Base-by-base conservation (phyloP, 2,113 vertebrate genomes). In the Neotoma lepida region DNA sequence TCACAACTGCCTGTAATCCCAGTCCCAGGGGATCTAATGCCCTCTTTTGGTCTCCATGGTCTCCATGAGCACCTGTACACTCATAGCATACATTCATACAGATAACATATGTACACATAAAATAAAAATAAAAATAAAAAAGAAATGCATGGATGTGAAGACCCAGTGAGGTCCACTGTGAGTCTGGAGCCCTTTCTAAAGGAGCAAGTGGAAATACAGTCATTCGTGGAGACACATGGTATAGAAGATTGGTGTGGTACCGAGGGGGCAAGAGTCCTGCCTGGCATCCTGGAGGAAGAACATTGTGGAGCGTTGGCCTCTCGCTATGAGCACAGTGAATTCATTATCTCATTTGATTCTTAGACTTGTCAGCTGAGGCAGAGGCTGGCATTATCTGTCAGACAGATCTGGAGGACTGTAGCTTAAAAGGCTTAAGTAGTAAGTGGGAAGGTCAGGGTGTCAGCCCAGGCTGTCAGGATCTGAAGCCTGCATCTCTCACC, bases 301-400 rank as follows among this genome's bases (percentile, higher is more conserved):
- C 18, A 12, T 44, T 90, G 61, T 89, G 41, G 22, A 86, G 73
- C 61, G 46, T 4, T n/a, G 86, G 70, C 77, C 81, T 95, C 77
- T 46, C 26, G 54, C 35, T 61, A 1, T n/a, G 20, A 85, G 17
- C 56, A 9, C 0, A 4, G 41, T 15, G 20, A 63, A 51, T 87
- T 96, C 86, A 39, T 90, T 66, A 73, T 82, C 92, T 94, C 95
- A 86, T 89, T 90, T 93, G 90, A 91, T 92, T 94, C 86, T 88
- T 86, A 68, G 56, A 35, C 56, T 9, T 95, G 5, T 0, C 68
- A 13, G 58, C n/a, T n/a, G 68, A 92, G 74, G 68, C 44, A 86
- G 77, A 77, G 93, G 33, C 49, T 93, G 93, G 46, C 77, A 33
- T 71, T 90, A 84, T 88, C 33, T 90, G 15, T 78, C 64, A 73